Conservation (phyloP, 1,140 invertebrate genomes). For the Heliothis virescens region DNA sequence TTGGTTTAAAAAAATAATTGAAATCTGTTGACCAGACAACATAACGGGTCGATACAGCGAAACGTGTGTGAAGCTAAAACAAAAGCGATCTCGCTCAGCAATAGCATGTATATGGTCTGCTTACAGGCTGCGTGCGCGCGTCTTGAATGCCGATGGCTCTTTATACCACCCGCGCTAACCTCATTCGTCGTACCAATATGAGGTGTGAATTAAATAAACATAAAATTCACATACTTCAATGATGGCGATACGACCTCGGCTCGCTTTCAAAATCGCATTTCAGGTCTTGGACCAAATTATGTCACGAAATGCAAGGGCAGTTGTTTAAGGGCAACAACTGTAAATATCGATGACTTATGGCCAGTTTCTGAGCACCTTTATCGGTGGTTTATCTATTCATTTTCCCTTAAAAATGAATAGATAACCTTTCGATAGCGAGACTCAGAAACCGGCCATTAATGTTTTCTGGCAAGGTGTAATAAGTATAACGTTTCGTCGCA, state of each 20-base stretch:
- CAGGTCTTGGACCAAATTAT: slow-evolving; percentile 19
- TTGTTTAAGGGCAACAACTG: background rate
- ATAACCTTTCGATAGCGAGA: no score
- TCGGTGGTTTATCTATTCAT: no score
- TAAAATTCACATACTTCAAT: slow-evolving; percentile 42
- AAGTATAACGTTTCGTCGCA: no score
- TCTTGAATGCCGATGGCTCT: slow-evolving; percentile 61
- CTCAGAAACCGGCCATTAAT: no score
- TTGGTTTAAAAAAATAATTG: background rate
- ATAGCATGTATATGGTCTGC: slow-evolving; percentile 69
- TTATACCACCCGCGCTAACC: slow-evolving; percentile 48
- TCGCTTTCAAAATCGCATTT: slow-evolving; percentile 46
- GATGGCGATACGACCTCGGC: slow-evolving; percentile 37
- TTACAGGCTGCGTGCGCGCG: slow-evolving; percentile 58
- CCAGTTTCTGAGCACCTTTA: no score
- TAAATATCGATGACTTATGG: background rate
- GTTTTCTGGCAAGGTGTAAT: no score
- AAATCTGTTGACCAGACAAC: slow-evolving; percentile 5
- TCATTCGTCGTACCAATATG: slow-evolving; percentile 49
- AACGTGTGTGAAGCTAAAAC: slow-evolving; percentile 45
- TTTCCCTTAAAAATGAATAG: no score
- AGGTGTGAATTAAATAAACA: slow-evolving; percentile 48
- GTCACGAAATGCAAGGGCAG: slow-evolving; percentile 24
- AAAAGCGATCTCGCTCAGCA: slow-evolving; percentile 49
- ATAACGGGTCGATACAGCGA: slow-evolving; percentile 19